Conservation (phyloP, 2,797 vertebrate genomes). For the Chlorospingus flavigularis region DNA sequence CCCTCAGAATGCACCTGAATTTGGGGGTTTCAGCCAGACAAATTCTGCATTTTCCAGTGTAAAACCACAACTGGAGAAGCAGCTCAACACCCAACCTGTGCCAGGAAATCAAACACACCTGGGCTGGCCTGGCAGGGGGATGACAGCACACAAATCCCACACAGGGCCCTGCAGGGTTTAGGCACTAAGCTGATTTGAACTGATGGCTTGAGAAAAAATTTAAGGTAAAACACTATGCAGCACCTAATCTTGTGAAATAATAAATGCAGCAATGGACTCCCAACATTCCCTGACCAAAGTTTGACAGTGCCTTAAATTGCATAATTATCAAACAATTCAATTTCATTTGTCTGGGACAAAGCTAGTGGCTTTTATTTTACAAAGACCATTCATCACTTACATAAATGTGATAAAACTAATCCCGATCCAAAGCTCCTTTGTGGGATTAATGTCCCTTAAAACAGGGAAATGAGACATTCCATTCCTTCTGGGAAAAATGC, state of each 20-base stretch:
- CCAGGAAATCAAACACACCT: neutral
- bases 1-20: neutral
- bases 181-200: neutral
- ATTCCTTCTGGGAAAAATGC: slow-evolving; percentile 65
- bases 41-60: neutral
- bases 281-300: neutral
- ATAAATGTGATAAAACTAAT: slow-evolving; percentile 66
- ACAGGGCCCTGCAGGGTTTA: neutral
- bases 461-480: slow-evolving; percentile 43
- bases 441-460: slow-evolving; percentile 61
- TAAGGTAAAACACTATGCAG: neutral
- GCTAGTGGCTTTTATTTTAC: slow-evolving; percentile 2
- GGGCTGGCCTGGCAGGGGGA: neutral
- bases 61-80: neutral
- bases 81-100: accelerated
- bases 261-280: neutral
- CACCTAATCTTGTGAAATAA: slow-evolving; percentile 32
- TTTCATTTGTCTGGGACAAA: slow-evolving; percentile 40
- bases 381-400: slow-evolving; percentile 60
- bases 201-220: neutral
- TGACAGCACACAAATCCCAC: neutral
- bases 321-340: slow-evolving; percentile 39
- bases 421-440: slow-evolving; percentile 62
- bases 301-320: slow-evolving; percentile 26
- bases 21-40: neutral